These are phyloP conservation scores for Alosa alosa DNA, from an alignment of 2,113 vertebrate species.

Conservation along the genomic window DNA sequence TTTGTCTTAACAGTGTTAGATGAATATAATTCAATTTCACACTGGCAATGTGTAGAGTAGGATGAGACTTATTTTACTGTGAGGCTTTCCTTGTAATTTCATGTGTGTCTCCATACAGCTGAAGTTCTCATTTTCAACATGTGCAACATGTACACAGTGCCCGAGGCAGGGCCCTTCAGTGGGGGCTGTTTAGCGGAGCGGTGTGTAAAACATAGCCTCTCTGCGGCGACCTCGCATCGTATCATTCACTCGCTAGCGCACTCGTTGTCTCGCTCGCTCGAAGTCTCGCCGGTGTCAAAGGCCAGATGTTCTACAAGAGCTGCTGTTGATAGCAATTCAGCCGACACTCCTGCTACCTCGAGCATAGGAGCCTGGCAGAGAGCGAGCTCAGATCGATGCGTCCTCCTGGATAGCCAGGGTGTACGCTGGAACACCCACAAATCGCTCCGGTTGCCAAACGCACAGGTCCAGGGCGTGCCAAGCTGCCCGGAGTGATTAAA, in stretches of 20 bases:
- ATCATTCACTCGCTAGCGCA: neutral
- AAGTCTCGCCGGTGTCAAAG: conserved; percentile 31
- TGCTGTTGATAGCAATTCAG: conserved; percentile 28
- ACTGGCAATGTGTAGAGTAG: neutral
- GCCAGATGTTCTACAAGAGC: conserved; percentile 39
- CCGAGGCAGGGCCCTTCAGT: neutral
- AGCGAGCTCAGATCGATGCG: conserved; percentile 34
- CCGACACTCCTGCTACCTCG: neutral
- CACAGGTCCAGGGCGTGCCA: neutral
- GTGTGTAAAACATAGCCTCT: neutral
- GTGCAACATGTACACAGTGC: neutral
- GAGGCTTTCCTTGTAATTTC: neutral
- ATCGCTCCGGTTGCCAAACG: conserved; percentile 23
- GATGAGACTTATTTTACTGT: no score
- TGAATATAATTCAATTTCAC: neutral
- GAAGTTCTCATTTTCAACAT: conserved; percentile 21
- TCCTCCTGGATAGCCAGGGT: conserved; percentile 35
- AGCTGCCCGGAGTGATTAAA: conserved; percentile 28
- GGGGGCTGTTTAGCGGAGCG: neutral
- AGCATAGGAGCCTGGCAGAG: conserved; percentile 30
- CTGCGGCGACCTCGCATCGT: neutral
- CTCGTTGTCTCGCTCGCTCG: neutral
- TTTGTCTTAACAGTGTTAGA: neutral
- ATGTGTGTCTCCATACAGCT: neutral
- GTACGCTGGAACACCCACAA: conserved; percentile 31